A percentile compares a stretch with the other conserved stretches of the same genome.
Conservation (phyloP, 2,797 vertebrate species). For the Poeciliopsis turneri region DNA sequence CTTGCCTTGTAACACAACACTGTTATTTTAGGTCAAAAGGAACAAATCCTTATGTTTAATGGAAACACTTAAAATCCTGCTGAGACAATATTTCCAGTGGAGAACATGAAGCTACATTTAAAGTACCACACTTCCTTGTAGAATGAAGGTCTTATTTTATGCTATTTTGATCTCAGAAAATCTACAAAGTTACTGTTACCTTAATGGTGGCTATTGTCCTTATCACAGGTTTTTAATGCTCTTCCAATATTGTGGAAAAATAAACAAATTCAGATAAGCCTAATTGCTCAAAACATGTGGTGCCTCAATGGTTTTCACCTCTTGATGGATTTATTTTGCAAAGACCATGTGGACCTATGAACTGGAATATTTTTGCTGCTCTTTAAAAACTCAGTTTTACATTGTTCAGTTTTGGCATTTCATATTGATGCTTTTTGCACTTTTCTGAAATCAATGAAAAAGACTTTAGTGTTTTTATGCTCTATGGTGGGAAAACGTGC, state of each 20-base stretch:
- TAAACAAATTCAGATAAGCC: neutral
- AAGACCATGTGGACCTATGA: neutral
- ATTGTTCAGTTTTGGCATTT: constrained; percentile 1
- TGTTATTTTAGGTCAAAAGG: constrained; percentile 62
- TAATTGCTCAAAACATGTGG: neutral
- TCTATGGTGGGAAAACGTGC: neutral
- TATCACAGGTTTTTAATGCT: constrained; percentile 12
- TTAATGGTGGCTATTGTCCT: constrained; percentile 26
- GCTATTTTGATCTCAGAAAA: constrained; percentile 15
- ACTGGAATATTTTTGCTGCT: neutral
- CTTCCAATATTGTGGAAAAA: neutral
- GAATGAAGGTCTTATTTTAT: constrained; percentile 2
- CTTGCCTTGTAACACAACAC: constrained; percentile 67
- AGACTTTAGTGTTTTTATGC: neutral
- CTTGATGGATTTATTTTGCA: neutral
- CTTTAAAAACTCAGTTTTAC: neutral
- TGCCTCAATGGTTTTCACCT: neutral
- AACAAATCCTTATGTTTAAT: constrained; percentile 62
- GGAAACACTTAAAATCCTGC: constrained; percentile 57
- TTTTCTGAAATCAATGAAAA: neutral
- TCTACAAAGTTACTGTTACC: constrained; percentile 20
- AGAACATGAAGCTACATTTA: constrained; percentile 9
- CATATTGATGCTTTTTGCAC: neutral
- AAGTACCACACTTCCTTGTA: constrained; percentile 19
- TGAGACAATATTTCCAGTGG: constrained; percentile 48